These are phyloP conservation scores for Colletes gigas DNA, from an alignment of 1,140 invertebrate genomes.

Conservation along the genomic window DNA sequence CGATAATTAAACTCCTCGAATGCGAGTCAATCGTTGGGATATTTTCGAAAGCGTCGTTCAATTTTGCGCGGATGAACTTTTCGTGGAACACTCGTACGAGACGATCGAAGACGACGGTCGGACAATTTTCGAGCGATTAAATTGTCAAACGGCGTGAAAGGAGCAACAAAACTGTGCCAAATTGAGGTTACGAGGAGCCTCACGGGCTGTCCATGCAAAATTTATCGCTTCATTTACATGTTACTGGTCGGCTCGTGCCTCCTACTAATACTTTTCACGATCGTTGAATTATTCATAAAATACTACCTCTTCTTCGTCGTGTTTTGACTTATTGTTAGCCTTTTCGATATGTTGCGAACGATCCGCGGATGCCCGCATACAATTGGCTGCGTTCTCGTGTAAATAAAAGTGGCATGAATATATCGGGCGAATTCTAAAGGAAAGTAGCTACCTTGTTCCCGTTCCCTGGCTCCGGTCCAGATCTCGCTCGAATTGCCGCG, in stretches of 20 bases:
- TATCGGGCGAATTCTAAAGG: conserved; percentile 32
- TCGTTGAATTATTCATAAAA: conserved; percentile 69
- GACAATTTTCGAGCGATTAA: conserved; percentile 16
- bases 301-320: conserved; percentile 57
- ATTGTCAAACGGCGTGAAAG: conserved; percentile 26
- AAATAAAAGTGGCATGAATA: conserved; percentile 59
- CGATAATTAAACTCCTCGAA: too few species aligned
- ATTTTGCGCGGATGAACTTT: not conserved
- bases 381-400: conserved; percentile 48
- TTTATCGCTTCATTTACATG: conserved; percentile 71
- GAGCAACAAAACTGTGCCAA: conserved; percentile 59
- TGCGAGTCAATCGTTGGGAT: too few species aligned
- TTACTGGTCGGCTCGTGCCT: conserved; percentile 66
- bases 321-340: conserved; percentile 67
- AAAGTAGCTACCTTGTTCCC: conserved; percentile 26
- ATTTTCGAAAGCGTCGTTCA: too few species aligned
- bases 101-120: not conserved
- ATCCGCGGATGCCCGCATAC: conserved; percentile 52
- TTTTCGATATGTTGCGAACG: conserved; percentile 62
- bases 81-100: not conserved
- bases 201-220: conserved; percentile 65
- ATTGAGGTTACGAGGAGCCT: conserved; percentile 63
- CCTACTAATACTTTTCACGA: conserved; percentile 65
- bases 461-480: conserved; percentile 28
- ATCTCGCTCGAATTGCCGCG: not conserved